Percentiles rank a stretch among this genome's conserved stretches.
These are phyloP conservation scores for Chrysochloris asiatica DNA, from an alignment of 2,113 vertebrate species.

Conservation along the genomic window DNA sequence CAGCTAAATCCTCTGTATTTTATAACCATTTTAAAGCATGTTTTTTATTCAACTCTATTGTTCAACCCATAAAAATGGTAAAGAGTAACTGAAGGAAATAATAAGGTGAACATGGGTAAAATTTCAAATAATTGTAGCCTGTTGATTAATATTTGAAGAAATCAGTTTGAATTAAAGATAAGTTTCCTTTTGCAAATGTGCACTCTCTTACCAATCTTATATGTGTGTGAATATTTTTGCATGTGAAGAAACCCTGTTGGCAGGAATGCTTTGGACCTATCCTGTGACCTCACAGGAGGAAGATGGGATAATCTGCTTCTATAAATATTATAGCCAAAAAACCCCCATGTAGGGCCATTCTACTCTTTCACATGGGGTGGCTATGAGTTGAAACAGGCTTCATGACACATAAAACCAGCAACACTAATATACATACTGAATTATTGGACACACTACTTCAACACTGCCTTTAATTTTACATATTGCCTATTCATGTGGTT, in stretches of 20 bases:
- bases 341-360: background rate
- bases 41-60: conserved; percentile 9
- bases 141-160: background rate
- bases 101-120: background rate
- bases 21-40: background rate
- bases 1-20: background rate
- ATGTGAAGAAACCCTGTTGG: background rate
- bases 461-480: background rate
- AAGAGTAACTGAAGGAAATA: conserved; percentile 22
- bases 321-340: background rate
- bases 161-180: background rate
- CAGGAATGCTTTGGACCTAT: background rate
- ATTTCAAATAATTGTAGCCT: background rate
- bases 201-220: background rate
- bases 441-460: background rate
- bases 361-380: background rate
- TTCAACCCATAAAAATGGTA: background rate
- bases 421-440: background rate
- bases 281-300: background rate
- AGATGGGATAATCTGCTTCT: background rate
- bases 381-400: background rate
- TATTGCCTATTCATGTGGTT: background rate
- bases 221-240: background rate
- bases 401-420: background rate
- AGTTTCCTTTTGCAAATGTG: conserved; percentile 7